Base-by-base conservation (phyloP, 1,140 invertebrate species). In the Procambarus clarkii region DNA sequence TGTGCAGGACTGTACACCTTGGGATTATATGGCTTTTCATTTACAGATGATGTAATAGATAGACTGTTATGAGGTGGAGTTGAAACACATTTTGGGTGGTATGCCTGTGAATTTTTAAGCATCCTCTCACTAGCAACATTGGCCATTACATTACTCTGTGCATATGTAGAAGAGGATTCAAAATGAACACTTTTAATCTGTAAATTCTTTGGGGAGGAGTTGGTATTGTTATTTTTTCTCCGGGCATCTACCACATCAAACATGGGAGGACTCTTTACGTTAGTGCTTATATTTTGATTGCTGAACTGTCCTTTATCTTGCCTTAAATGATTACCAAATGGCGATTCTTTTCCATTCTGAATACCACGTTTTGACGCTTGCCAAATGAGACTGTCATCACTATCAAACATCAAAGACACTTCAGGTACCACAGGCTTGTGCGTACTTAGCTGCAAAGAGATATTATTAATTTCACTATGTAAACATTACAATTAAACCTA, bases 371-470 rank as follows among this genome's bases (percentile, higher is more conserved):
- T 44, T 69, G 87, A 24, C 58, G 11, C 64, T 24, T 88, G 78
- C 87, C 87, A 82, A 24, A 78, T 71, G 15, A 88, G 78, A 54
- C 60, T 88, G 79, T 81, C 80, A 45, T 79, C 77, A 18, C 78
- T 82, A 44, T 88, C 87, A 74, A 71, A 82, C 87, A 88, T 74
- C 21, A 88, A 60, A 13, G 87, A 88, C n/a, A 88, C 87, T 34
- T 88, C 87, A 15, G 87, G 78, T 54, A 88, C 87, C 24, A 48
- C 78, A 50, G 79, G 87, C 64, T 81, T 88, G 44, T 58, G 87
- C 0, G 45, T 71, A n/a, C 60, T 81, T 15, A 81, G 13, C 87
- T 88, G 60, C n/a, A 60, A 24, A n/a, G 46, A 81, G 34, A 58
- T 5, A 81, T 74, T n/a, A 69, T n/a, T 18, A 21, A 5, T 18